Conservation (phyloP, 2,113 vertebrate species). For the Nycticorax nycticorax region DNA sequence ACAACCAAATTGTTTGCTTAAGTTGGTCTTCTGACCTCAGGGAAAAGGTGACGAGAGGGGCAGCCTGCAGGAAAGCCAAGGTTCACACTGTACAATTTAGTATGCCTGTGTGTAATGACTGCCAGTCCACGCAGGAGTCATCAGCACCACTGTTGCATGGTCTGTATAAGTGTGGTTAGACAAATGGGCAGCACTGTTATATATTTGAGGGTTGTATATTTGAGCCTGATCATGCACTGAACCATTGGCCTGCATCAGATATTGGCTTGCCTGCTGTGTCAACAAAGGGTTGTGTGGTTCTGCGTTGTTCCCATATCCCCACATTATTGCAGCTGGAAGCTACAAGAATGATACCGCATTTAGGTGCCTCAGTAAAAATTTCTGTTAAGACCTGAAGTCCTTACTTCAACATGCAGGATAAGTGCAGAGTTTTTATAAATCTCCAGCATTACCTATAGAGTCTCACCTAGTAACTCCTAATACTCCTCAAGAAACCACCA, state of each 20-base stretch:
- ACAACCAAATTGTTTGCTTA: background rate
- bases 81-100: rapidly evolving
- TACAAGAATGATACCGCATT: too few relatives aligned
- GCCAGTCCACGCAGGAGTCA: background rate
- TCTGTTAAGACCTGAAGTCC: background rate
- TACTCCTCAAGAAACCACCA: background rate
- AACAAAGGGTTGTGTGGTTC: background rate
- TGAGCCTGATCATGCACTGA: background rate
- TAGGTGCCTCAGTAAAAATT: background rate
- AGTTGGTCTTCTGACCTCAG: background rate
- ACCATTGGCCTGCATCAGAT: background rate
- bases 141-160: background rate
- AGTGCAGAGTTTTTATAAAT: background rate
- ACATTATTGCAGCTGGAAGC: background rate
- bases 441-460: background rate
- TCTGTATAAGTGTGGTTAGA: background rate
- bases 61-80: background rate
- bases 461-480: background rate
- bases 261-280: background rate
- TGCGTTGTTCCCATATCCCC: background rate
- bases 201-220: too few relatives aligned
- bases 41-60: background rate
- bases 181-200: background rate
- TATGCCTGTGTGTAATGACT: background rate
- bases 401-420: background rate